These are phyloP conservation scores for Paguma larvata DNA, from an alignment of 2,797 vertebrate species.

Conservation along the genomic window DNA sequence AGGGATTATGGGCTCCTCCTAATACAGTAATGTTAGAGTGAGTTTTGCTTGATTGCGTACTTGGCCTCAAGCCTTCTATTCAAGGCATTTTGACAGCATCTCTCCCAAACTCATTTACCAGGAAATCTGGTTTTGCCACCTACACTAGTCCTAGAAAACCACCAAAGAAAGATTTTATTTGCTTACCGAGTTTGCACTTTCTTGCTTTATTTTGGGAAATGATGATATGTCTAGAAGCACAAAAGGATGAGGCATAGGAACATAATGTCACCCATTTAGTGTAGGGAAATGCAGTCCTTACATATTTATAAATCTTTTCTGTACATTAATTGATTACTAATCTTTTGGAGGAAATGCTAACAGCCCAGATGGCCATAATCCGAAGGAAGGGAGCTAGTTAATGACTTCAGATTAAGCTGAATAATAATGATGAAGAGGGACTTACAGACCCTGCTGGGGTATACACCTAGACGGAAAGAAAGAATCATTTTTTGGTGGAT, in stretches of 20 bases:
- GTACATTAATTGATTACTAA: conserved; percentile 15
- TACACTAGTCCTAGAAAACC: conserved; percentile 36
- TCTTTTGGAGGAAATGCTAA: conserved; percentile 59
- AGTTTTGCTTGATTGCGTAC: conserved; percentile 49
- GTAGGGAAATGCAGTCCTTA: neutral
- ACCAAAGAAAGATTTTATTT: conserved; percentile 55
- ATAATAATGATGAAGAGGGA: conserved; percentile 43
- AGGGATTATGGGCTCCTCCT: conserved; percentile 10
- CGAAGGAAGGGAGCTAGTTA: conserved; percentile 5
- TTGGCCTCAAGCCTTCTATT: conserved; percentile 50
- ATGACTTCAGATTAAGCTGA: conserved; percentile 51
- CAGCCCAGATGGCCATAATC: conserved; percentile 8
- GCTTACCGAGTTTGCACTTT: conserved; percentile 44
- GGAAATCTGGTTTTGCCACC: conserved; percentile 54
- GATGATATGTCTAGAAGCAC: conserved; percentile 25
- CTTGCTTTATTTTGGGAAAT: conserved; percentile 66
- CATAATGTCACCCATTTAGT: conserved; percentile 3
- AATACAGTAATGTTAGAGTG: neutral
- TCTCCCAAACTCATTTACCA: conserved; percentile 61
- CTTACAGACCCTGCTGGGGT: neutral
- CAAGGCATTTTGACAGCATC: neutral
- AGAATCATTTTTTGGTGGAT: neutral
- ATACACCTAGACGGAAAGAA: neutral
- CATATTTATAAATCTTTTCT: conserved; percentile 55
- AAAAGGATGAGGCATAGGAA: neutral